A percentile compares a stretch with the other conserved stretches of the same genome.
Evolutionary conservation across 2,888 invertebrate species (phyloP).

Genomic region (Eugnorisma glareosa): DNA sequence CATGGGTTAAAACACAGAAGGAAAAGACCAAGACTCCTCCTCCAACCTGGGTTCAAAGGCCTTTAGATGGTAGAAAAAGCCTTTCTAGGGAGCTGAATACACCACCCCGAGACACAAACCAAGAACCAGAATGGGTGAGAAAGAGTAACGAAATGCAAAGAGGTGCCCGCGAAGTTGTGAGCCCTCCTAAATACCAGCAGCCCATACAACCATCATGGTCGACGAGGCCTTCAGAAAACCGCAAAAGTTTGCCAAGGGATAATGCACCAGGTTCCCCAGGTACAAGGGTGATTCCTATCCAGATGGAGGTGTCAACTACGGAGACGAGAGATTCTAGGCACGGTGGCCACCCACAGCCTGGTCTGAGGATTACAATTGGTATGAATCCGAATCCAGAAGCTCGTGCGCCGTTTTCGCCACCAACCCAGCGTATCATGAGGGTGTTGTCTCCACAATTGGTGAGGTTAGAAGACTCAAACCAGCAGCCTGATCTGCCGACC

Average conservation of each 20-base stretch:
- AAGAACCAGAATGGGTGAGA: constrained; percentile 87
- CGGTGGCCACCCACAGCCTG: constrained; percentile 79
- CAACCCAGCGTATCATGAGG: constrained; percentile 89
- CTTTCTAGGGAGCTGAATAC: constrained; percentile 83
- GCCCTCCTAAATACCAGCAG: constrained; percentile 87
- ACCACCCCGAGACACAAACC: constrained; percentile 83
- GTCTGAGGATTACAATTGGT: constrained; percentile 86
- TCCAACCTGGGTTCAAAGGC: constrained; percentile 86
- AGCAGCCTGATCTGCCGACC: constrained; percentile 83
- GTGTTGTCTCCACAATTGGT: constrained; percentile 89
- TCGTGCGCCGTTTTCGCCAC: constrained; percentile 82
- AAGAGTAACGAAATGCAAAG: constrained; percentile 86
- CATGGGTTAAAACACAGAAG: constrained; percentile 88
- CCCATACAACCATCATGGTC: constrained; percentile 86
- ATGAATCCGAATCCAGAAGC: constrained; percentile 82
- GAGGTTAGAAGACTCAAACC: constrained; percentile 83
- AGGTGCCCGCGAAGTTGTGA: constrained; percentile 82
- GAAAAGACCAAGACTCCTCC: constrained; percentile 89
- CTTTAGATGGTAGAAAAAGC: constrained; percentile 83
- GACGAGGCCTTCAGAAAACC: constrained; percentile 86
- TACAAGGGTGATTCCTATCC: constrained; percentile 92
- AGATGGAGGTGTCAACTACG: constrained; percentile 90
- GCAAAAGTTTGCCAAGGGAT: constrained; percentile 86
- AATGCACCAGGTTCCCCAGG: constrained; percentile 78
- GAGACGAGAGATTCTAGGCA: constrained; percentile 81